A percentile compares a stretch with the other conserved stretches of the same genome.
Conservation (phyloP, 2,888 invertebrate genomes). For the Camptogramma bilineatum region DNA sequence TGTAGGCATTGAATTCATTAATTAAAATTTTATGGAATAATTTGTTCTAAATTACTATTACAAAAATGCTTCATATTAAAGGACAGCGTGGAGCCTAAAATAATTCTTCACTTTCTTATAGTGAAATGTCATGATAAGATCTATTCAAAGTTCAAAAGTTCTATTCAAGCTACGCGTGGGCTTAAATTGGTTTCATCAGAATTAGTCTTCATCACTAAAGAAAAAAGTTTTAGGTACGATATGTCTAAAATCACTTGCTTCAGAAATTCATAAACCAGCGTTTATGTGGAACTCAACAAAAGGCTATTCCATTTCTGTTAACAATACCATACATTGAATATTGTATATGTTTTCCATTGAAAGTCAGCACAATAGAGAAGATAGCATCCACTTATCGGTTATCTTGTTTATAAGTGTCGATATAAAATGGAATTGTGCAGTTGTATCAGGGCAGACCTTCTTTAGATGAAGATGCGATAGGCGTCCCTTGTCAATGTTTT, state of each 20-base stretch:
- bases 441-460: conserved; percentile 57
- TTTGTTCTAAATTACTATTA: too few relatives aligned
- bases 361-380: conserved; percentile 49
- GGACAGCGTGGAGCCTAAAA: too few relatives aligned
- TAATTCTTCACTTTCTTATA: too few relatives aligned
- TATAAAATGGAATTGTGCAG: conserved; percentile 67
- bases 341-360: conserved; percentile 45
- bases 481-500: conserved; percentile 5
- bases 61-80: too few relatives aligned
- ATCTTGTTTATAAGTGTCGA: conserved; percentile 64
- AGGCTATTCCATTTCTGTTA: conserved; percentile 38
- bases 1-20: background rate
- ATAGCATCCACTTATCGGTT: conserved; percentile 50
- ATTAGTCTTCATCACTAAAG: too few relatives aligned
- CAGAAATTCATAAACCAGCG: conserved; percentile 53
- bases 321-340: conserved; percentile 23
- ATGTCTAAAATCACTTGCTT: conserved; percentile 11
- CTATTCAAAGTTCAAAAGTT: too few relatives aligned
- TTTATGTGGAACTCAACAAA: conserved; percentile 49
- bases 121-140: too few relatives aligned
- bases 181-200: too few relatives aligned
- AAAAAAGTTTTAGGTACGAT: too few relatives aligned
- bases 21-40: background rate
- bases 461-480: conserved; percentile 81
- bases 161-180: too few relatives aligned